These are phyloP conservation scores for Meta bourneti DNA, from an alignment of 2,888 invertebrate species.

Conservation along the genomic window DNA sequence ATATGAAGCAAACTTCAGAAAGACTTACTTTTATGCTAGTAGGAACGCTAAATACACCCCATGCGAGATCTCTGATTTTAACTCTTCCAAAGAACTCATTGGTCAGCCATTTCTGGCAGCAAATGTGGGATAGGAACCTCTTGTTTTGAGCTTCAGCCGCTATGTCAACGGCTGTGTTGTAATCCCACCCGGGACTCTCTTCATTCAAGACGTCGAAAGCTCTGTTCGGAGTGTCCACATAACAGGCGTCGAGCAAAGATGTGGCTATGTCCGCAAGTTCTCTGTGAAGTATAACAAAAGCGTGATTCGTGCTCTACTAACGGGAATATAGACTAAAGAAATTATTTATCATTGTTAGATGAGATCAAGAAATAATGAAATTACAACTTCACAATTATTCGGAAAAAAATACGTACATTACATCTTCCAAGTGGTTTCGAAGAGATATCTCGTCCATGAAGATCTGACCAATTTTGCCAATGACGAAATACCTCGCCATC, in stretches of 20 bases:
- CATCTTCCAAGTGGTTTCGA: no score
- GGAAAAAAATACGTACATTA: no score
- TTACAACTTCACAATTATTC: no score
- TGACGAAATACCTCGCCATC: no score
- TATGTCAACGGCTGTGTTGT: constrained; percentile 81
- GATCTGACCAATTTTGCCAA: no score
- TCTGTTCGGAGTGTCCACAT: constrained; percentile 79
- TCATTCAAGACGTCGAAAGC: constrained; percentile 80
- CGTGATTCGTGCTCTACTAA: neutral
- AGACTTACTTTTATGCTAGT: constrained; percentile 80
- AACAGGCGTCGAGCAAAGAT: constrained; percentile 80
- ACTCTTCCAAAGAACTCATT: constrained; percentile 81
- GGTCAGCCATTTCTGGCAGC: constrained; percentile 83
- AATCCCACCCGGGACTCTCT: constrained; percentile 80
- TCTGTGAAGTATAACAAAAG: constrained; percentile 54
- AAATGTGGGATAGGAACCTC: constrained; percentile 82
- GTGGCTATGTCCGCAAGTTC: constrained; percentile 79
- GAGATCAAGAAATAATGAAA: no score
- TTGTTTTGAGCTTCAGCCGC: constrained; percentile 81
- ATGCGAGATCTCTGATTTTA: constrained; percentile 80
- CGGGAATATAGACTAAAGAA: no score
- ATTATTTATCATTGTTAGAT: no score
- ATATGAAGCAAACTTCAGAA: no score
- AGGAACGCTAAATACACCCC: constrained; percentile 80
- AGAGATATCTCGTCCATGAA: no score